A percentile compares a stretch with the other conserved stretches of the same genome.
phyloP scores from a whole-genome alignment of 2,113 vertebrate genomes.

The Vulpes vulpes region DNA sequence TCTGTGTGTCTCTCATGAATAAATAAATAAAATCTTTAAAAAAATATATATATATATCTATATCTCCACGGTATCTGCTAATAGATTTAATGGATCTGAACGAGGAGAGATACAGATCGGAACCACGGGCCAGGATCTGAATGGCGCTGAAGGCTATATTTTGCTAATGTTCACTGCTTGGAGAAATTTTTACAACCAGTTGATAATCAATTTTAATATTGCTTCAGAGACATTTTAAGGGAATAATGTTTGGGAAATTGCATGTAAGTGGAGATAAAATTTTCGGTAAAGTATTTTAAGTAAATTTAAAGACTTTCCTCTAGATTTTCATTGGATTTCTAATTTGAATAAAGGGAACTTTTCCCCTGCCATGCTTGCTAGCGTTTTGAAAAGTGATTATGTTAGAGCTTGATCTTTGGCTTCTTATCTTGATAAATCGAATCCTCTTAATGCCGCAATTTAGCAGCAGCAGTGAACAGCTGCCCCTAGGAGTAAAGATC shows the following conservation, averaged over 20 bases:
- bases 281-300: constrained; percentile 27
- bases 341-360: constrained; percentile 17
- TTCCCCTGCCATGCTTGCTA: neutral
- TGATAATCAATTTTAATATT: constrained; percentile 53
- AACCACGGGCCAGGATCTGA: neutral
- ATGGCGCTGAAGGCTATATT: neutral
- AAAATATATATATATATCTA: neutral
- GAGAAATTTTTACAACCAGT: constrained; percentile 24
- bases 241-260: constrained; percentile 32
- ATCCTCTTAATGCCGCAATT: constrained; percentile 23
- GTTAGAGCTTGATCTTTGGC: constrained; percentile 41
- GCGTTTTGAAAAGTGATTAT: constrained; percentile 41
- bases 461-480: constrained; percentile 29
- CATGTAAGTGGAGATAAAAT: neutral
- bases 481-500: constrained; percentile 29
- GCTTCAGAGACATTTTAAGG: constrained; percentile 40
- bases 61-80: neutral
- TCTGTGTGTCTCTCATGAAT: no score
- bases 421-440: constrained; percentile 57
- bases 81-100: neutral
- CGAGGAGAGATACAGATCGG: neutral
- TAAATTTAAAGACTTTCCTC: constrained; percentile 45
- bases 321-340: constrained; percentile 56
- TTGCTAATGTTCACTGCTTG: neutral
- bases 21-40: no score